These are phyloP conservation scores for Eubasilissa regina DNA, from an alignment of 1,140 invertebrate genomes.

Conservation along the genomic window DNA sequence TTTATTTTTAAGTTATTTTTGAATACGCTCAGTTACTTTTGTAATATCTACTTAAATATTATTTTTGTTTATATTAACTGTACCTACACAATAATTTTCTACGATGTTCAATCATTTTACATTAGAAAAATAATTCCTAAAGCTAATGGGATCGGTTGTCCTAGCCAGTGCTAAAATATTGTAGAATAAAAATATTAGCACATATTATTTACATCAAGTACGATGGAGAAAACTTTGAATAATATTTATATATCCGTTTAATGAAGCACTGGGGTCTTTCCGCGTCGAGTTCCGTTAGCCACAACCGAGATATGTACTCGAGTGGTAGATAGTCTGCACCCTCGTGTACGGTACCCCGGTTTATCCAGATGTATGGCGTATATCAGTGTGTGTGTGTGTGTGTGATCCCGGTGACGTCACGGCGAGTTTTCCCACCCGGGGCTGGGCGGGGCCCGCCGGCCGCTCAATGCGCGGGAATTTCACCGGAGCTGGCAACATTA, in stretches of 20 bases:
- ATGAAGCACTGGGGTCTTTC: too few species aligned
- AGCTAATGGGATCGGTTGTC: too few species aligned
- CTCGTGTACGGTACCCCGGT: neutral
- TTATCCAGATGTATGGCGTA: neutral
- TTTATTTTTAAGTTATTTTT: too few species aligned
- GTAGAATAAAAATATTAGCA: too few species aligned
- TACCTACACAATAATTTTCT: too few species aligned
- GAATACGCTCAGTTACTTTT: too few species aligned
- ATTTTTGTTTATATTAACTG: too few species aligned
- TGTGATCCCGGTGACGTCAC: constrained; percentile 34
- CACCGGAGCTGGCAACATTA: neutral
- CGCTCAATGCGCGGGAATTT: constrained; percentile 1
- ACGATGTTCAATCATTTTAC: too few species aligned
- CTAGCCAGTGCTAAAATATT: too few species aligned
- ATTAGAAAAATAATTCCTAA: too few species aligned
- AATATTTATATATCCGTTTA: too few species aligned
- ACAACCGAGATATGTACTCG: neutral
- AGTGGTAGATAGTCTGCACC: neutral
- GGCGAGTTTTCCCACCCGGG: constrained; percentile 7
- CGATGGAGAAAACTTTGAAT: neutral
- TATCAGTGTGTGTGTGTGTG: neutral
- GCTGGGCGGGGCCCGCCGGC: constrained; percentile 1
- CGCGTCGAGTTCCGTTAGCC: neutral
- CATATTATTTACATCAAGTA: neutral
- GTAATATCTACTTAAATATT: too few species aligned